phyloP scores from a whole-genome alignment of 1,140 invertebrate genomes.

The Pachypeltis micranthus region DNA sequence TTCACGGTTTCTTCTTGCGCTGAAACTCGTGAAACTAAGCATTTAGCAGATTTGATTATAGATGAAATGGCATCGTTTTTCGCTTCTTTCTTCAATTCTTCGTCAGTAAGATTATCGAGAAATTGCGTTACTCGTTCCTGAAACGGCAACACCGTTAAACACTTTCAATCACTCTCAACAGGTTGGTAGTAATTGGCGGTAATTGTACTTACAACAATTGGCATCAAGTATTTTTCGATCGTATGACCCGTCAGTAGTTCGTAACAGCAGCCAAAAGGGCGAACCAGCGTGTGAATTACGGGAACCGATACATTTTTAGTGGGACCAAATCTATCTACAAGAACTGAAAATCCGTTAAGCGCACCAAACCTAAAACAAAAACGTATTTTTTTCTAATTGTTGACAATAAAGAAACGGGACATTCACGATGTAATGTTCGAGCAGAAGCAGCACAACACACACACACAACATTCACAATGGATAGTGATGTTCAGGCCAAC shows the following conservation, averaged over 20 bases:
- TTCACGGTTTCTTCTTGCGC: conserved; percentile 73
- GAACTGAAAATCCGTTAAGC: conserved; percentile 74
- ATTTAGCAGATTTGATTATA: conserved; percentile 81
- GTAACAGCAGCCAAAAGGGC: conserved; percentile 85
- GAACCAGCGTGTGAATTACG: conserved; percentile 69
- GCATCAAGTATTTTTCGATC: conserved; percentile 85
- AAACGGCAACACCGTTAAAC: conserved; percentile 31
- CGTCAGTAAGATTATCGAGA: conserved; percentile 89
- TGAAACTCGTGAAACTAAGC: conserved; percentile 63
- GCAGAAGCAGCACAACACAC: no score
- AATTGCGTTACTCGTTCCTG: conserved; percentile 84
- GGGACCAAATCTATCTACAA: conserved; percentile 74
- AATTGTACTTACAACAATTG: conserved; percentile 65
- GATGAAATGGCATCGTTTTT: conserved; percentile 86
- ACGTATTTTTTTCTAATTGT: no score
- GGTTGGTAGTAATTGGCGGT: background rate
- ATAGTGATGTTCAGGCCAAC: no score
- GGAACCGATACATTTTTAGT: conserved; percentile 59
- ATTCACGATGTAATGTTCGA: no score
- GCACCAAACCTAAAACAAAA: conserved; percentile 66
- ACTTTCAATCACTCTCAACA: no score
- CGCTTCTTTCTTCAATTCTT: conserved; percentile 91
- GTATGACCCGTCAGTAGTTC: conserved; percentile 82
- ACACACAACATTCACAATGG: no score
- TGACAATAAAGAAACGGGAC: no score